These are phyloP conservation scores for Notarius quadriscutis DNA, from an alignment of 2,113 vertebrate genomes.

Conservation along the genomic window DNA sequence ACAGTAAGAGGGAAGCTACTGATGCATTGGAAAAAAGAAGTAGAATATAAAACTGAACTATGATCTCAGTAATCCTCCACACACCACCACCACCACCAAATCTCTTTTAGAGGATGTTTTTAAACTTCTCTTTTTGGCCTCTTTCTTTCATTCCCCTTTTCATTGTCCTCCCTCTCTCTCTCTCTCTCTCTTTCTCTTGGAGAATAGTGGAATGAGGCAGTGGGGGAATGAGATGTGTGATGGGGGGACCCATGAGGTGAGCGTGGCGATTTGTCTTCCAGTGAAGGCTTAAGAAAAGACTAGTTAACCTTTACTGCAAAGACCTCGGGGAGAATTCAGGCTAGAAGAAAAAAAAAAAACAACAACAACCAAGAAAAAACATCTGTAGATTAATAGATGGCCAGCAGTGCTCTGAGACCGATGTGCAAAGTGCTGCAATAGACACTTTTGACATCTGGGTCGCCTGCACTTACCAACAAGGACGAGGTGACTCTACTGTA, in stretches of 20 bases:
- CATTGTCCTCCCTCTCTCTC: neutral
- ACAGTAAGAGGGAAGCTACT: neutral
- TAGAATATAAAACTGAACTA: neutral
- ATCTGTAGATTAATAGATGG: slow-evolving; percentile 51
- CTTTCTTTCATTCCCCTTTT: slow-evolving; percentile 39
- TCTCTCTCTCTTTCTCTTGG: neutral
- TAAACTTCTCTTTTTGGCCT: slow-evolving; percentile 13
- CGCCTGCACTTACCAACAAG: slow-evolving; percentile 39
- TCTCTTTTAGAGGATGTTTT: neutral
- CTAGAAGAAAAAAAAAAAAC: slow-evolving; percentile 32
- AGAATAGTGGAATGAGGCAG: slow-evolving; percentile 40
- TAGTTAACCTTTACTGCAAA: slow-evolving; percentile 62
- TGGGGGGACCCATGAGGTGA: slow-evolving; percentile 41
- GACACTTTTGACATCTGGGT: slow-evolving; percentile 58
- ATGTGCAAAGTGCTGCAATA: slow-evolving; percentile 52
- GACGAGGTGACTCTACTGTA: slow-evolving; percentile 17
- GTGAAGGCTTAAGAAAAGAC: slow-evolving; percentile 62
- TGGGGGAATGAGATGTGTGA: slow-evolving; percentile 42
- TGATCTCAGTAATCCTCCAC: slow-evolving; percentile 6
- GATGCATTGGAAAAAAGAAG: neutral
- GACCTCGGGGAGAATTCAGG: slow-evolving; percentile 48
- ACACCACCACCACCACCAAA: neutral
- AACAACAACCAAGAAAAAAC: slow-evolving; percentile 51
- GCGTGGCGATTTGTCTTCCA: slow-evolving; percentile 57
- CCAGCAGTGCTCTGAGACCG: slow-evolving; percentile 32